phyloP scores from a whole-genome alignment of 2,888 invertebrate genomes.

The Crocallis elinguaria region DNA sequence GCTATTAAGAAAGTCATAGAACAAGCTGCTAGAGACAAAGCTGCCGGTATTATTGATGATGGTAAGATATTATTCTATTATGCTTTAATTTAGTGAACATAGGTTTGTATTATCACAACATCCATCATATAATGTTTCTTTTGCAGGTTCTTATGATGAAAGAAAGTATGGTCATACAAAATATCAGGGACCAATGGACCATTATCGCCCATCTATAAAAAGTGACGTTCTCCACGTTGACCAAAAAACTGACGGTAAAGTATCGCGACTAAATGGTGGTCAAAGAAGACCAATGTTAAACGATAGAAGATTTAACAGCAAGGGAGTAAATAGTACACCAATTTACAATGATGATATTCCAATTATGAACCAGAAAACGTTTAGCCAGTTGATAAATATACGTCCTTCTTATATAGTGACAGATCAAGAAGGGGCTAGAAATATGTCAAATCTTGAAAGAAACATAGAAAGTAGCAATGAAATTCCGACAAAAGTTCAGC shows the following conservation, averaged over 20 bases:
- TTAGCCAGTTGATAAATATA: too few species aligned
- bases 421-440: neutral
- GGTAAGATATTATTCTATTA: slow-evolving; percentile 51
- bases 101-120: too few species aligned
- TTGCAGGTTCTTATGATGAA: slow-evolving; percentile 68
- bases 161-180: slow-evolving; percentile 66
- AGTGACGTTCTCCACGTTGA: neutral
- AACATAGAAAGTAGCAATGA: neutral
- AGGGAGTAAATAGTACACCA: neutral
- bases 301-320: neutral
- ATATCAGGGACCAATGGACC: slow-evolving; percentile 45
- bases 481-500: neutral
- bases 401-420: neutral
- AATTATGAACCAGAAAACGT: neutral
- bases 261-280: neutral
- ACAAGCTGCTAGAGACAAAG: slow-evolving; percentile 58
- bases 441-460: neutral
- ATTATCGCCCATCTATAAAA: slow-evolving; percentile 14
- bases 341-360: neutral
- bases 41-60: slow-evolving; percentile 63
- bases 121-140: too few species aligned
- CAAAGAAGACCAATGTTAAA: neutral
- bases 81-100: neutral
- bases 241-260: neutral
- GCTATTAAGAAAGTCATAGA: slow-evolving; percentile 68